Percentiles rank a stretch among this genome's conserved stretches.
phyloP scores from a whole-genome alignment of 2,113 vertebrate species.

The Phylloscopus trochiloides region DNA sequence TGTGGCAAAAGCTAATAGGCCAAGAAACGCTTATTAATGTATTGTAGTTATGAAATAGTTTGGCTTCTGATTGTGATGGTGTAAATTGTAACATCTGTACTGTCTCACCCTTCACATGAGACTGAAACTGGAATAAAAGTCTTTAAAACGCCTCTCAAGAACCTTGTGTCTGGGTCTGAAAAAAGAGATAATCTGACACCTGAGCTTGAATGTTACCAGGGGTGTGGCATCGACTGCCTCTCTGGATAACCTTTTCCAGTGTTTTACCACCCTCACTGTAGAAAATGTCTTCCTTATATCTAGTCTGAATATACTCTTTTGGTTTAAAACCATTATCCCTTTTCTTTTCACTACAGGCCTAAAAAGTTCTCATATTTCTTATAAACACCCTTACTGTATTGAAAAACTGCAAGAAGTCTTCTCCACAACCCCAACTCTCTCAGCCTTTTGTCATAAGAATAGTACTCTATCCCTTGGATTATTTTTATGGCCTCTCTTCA shows the following conservation, averaged over 20 bases:
- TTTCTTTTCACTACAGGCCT: not conserved
- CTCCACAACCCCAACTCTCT: not conserved
- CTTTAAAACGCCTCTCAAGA: not conserved
- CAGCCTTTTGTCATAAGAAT: not conserved
- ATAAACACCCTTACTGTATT: not conserved
- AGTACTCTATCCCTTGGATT: not conserved
- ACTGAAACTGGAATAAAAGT: not conserved
- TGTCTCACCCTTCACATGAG: not conserved
- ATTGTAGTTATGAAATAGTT: not conserved
- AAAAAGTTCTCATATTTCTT: not conserved
- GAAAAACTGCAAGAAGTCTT: not conserved
- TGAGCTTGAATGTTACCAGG: not conserved
- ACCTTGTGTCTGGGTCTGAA: not conserved
- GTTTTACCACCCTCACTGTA: not conserved
- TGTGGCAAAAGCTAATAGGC: not conserved
- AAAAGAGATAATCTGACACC: not conserved
- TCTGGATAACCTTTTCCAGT: not conserved
- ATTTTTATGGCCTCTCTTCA: not conserved
- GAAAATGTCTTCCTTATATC: not conserved
- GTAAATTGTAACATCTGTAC: not conserved
- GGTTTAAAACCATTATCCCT: not conserved
- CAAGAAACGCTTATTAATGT: not conserved
- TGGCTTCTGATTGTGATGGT: not conserved
- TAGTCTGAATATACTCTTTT: not conserved
- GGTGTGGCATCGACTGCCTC: not conserved